These are phyloP conservation scores for Magallana ariakensis DNA, from an alignment of 1,140 invertebrate genomes.

Conservation along the genomic window DNA sequence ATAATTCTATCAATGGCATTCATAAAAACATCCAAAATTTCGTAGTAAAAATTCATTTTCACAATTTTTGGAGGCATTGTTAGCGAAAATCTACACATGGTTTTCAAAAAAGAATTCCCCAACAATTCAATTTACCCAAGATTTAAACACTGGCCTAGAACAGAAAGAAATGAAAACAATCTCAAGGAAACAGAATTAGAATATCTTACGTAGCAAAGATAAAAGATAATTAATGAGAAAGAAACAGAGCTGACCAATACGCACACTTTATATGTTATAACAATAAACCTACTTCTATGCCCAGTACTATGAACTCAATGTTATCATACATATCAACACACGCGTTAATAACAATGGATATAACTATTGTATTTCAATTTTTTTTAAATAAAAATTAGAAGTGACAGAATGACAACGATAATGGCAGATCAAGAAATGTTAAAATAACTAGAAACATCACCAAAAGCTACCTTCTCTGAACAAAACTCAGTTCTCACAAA, in stretches of 20 bases:
- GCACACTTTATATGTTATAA: no score
- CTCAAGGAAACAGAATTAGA: no score
- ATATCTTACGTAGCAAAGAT: no score
- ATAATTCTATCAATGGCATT: conserved; percentile 19
- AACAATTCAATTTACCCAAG: not conserved
- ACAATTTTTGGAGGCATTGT: no score
- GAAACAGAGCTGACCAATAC: no score
- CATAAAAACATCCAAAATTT: conserved; percentile 13
- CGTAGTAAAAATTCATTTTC: not conserved
- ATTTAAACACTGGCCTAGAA: not conserved
- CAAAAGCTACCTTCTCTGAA: no score
- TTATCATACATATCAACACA: conserved; percentile 14
- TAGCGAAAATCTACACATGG: no score
- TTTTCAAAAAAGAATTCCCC: no score
- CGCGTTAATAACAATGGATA: not conserved
- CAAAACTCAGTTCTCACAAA: no score
- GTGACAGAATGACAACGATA: not conserved
- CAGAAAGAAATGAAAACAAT: not conserved
- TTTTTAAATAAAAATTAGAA: not conserved
- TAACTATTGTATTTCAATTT: no score
- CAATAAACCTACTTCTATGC: not conserved
- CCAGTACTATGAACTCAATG: conserved; percentile 13
- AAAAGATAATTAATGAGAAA: no score
- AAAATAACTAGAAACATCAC: no score
- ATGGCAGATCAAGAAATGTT: not conserved